Percentiles rank a stretch among this genome's conserved stretches.
Conservation (phyloP, 2,797 vertebrate species). For the Hippoglossus hippoglossus region DNA sequence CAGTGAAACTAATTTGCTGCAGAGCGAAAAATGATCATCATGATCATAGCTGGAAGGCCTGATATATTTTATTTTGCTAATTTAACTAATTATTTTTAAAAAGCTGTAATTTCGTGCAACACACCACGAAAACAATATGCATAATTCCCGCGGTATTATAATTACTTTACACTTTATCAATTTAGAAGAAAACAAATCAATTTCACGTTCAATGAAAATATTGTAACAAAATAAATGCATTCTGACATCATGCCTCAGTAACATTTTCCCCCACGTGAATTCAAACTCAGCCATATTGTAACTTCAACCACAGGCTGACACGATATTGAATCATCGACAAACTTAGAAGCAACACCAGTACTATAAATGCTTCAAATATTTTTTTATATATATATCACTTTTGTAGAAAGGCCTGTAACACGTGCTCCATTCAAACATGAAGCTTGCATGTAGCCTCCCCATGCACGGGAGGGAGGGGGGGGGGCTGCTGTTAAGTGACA, state of each 20-base stretch:
- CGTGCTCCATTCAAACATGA: too few species aligned
- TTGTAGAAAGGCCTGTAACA: background rate
- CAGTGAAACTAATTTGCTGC: background rate
- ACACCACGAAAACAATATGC: background rate
- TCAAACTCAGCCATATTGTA: background rate
- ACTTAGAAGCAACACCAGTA: too few species aligned
- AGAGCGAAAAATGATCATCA: background rate
- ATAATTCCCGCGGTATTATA: background rate
- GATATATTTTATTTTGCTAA: background rate
- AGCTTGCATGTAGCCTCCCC: too few species aligned
- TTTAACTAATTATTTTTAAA: background rate
- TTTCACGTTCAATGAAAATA: background rate
- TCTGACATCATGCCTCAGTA: too few species aligned
- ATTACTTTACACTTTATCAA: background rate
- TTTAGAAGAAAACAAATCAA: background rate
- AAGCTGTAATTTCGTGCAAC: background rate
- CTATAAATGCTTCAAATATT: too few species aligned
- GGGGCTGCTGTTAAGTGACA: conserved; percentile 13
- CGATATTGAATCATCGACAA: background rate
- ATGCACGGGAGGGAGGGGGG: too few species aligned
- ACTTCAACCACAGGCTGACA: background rate
- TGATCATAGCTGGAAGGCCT: background rate
- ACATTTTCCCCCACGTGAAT: background rate
- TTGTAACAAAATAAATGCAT: too few species aligned
- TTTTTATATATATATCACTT: background rate